Conservation (phyloP, 1,140 invertebrate species). For the Sarcophaga peregrina region DNA sequence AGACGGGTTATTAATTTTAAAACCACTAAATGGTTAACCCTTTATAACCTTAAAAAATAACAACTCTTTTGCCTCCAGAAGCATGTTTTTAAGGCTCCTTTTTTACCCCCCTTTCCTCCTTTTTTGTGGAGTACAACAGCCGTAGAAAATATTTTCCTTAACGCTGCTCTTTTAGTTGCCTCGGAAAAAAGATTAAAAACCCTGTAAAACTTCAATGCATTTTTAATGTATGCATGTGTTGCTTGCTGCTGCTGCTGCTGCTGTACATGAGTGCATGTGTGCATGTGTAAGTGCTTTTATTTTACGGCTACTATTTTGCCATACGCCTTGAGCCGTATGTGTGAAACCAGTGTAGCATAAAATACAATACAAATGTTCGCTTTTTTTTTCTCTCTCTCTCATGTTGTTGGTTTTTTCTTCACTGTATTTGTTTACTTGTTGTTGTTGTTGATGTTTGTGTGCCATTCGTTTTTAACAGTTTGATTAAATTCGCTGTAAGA, state of each 20-base stretch:
- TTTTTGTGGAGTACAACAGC: too few species aligned
- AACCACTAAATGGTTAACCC: too few species aligned
- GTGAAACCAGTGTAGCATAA: conserved; percentile 36
- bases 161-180: too few species aligned
- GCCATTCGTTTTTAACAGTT: not conserved
- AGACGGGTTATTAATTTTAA: too few species aligned
- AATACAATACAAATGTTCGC: conserved; percentile 14
- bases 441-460: conserved; percentile 1
- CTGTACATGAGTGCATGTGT: not conserved
- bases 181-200: too few species aligned
- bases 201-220: too few species aligned
- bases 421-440: too few species aligned
- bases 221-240: not conserved
- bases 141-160: too few species aligned
- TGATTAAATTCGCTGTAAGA: not conserved
- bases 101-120: too few species aligned
- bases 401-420: not conserved
- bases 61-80: too few species aligned
- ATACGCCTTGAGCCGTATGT: not conserved
- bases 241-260: conserved; percentile 13
- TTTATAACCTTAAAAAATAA: too few species aligned
- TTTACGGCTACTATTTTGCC: not conserved
- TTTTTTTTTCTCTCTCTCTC: not conserved
- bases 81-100: too few species aligned
- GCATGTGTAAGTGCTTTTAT: not conserved